Conservation (phyloP, 2,113 vertebrate genomes). For the Lophius piscatorius region DNA sequence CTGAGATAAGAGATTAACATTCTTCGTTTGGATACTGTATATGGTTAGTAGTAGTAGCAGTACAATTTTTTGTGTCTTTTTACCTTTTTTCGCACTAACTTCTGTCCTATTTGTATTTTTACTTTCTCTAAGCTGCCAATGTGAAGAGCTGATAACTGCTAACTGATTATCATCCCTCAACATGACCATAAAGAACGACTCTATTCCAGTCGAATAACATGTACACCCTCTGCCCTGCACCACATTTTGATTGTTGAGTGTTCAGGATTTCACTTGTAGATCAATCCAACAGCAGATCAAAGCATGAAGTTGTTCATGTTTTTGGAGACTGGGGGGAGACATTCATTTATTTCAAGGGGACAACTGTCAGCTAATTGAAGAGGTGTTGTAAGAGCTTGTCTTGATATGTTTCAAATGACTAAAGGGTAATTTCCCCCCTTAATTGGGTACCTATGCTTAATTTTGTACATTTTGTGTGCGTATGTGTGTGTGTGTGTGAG, state of each 20-base stretch:
- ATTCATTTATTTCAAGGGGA: conserved; percentile 56
- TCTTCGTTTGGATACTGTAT: too few relatives aligned
- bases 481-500: not conserved
- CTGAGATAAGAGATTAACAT: too few relatives aligned
- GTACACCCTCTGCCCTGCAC: not conserved
- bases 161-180: too few relatives aligned
- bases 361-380: conserved; percentile 59
- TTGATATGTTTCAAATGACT: conserved; percentile 60
- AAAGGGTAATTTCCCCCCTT: conserved; percentile 62
- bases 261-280: conserved; percentile 35
- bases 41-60: too few relatives aligned
- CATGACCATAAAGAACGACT: too few relatives aligned
- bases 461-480: conserved; percentile 23
- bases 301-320: conserved; percentile 38
- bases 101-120: too few relatives aligned
- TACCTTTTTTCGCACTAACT: too few relatives aligned
- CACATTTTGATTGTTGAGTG: conserved; percentile 3
- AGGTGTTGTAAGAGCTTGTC: conserved; percentile 63
- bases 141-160: not conserved
- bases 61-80: too few relatives aligned
- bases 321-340: conserved; percentile 49
- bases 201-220: not conserved
- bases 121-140: not conserved
- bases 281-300: conserved; percentile 38
- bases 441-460: conserved; percentile 56